phyloP scores from a whole-genome alignment of 2,888 invertebrate species.

The Campoletis raptor region DNA sequence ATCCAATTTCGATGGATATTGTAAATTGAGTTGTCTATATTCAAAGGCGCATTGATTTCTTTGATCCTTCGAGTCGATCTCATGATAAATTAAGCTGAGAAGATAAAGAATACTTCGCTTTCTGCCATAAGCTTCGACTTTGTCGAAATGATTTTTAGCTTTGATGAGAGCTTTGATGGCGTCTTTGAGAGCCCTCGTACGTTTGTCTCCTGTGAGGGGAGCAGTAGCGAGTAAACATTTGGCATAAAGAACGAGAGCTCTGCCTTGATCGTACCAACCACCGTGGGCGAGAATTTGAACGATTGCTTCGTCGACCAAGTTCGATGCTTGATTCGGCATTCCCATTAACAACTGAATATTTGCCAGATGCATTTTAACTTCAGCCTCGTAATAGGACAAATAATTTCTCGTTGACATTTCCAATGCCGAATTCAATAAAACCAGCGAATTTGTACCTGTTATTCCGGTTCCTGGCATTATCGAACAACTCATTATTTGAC shows the following conservation, averaged over 20 bases:
- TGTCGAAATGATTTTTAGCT: slow-evolving; percentile 90
- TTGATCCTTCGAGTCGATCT: slow-evolving; percentile 89
- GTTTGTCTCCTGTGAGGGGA: slow-evolving; percentile 85
- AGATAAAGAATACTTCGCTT: slow-evolving; percentile 91
- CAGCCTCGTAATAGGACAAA: slow-evolving; percentile 91
- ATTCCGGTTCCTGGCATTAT: slow-evolving; percentile 87
- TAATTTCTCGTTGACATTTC: slow-evolving; percentile 91
- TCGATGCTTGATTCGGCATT: slow-evolving; percentile 91
- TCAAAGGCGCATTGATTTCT: slow-evolving; percentile 94
- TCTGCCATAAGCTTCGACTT: slow-evolving; percentile 91
- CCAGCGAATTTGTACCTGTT: slow-evolving; percentile 85
- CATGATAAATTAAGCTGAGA: slow-evolving; percentile 89
- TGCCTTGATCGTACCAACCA: slow-evolving; percentile 92
- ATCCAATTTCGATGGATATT: slow-evolving; percentile 88
- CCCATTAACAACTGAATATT: slow-evolving; percentile 91
- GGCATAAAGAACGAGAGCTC: slow-evolving; percentile 91
- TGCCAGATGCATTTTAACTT: slow-evolving; percentile 92
- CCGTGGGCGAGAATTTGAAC: slow-evolving; percentile 92
- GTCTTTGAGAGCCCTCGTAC: slow-evolving; percentile 86
- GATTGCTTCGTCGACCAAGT: slow-evolving; percentile 89
- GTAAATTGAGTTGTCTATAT: slow-evolving; percentile 91
- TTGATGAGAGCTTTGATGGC: slow-evolving; percentile 88
- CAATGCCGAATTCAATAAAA: slow-evolving; percentile 89
- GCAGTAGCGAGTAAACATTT: slow-evolving; percentile 92
- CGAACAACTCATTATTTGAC: slow-evolving; percentile 87